A percentile compares a stretch with the other conserved stretches of the same genome.
phyloP scores from a whole-genome alignment of 37 sponge, comb jelly and placozoan genomes.

The Haliclona indistincta region DNA sequence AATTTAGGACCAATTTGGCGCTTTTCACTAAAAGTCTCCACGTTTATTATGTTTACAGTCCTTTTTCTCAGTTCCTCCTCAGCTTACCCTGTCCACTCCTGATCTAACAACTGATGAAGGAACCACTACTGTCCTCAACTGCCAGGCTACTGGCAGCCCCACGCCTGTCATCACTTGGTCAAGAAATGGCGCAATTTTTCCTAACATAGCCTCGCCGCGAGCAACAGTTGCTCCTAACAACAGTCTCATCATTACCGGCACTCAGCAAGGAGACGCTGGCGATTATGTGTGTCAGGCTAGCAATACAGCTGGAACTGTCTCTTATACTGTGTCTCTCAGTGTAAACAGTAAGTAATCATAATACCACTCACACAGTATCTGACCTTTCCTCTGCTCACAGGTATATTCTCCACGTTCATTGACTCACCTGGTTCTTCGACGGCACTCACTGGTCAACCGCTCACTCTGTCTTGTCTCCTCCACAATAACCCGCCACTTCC shows the following conservation, averaged over 20 bases:
- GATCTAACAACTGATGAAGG: background rate
- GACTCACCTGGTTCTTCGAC: constrained; percentile 34
- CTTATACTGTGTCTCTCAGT: constrained; percentile 15
- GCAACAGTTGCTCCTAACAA: constrained; percentile 21
- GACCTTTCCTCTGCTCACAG: no score
- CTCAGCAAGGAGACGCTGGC: constrained; percentile 21
- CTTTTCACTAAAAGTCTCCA: no score
- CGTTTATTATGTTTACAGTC: no score
- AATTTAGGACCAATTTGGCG: background rate
- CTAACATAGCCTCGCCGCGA: constrained; percentile 14
- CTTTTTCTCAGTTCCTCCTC: constrained; percentile 19
- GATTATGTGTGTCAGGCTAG: constrained; percentile 54
- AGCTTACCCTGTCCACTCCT: background rate
- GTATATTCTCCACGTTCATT: constrained; percentile 12
- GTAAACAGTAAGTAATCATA: constrained; percentile 59
- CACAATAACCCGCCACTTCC: constrained; percentile 14
- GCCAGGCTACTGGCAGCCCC: constrained; percentile 38
- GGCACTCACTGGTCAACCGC: constrained; percentile 14
- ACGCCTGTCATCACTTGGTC: constrained; percentile 40
- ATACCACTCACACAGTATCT: no score
- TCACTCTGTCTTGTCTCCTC: constrained; percentile 25
- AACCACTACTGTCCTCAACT: background rate
- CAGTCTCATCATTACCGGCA: constrained; percentile 39
- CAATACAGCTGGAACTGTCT: constrained; percentile 38
- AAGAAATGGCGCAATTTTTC: constrained; percentile 3